Conservation (phyloP, 2,797 vertebrate genomes). For the Serranus cabrilla region DNA sequence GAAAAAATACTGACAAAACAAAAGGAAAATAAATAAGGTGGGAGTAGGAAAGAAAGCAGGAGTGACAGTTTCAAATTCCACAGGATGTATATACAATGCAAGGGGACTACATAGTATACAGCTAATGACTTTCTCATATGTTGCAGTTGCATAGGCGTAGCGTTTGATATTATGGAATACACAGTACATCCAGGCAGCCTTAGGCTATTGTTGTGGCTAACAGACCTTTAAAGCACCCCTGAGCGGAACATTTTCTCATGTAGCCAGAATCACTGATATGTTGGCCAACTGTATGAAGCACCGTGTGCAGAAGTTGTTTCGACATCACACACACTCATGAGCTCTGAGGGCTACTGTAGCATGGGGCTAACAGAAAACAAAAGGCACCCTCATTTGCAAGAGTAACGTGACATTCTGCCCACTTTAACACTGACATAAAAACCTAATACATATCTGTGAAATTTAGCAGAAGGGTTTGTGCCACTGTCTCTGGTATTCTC, state of each 20-base stretch:
- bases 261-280: slow-evolving; percentile 50
- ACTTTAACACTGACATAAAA: slow-evolving; percentile 83
- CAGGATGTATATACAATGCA: slow-evolving; percentile 76
- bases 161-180: slow-evolving; percentile 57
- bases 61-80: slow-evolving; percentile 70
- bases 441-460: slow-evolving; percentile 84
- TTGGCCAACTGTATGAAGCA: slow-evolving; percentile 77
- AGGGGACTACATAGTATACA: slow-evolving; percentile 63
- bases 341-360: slow-evolving; percentile 32
- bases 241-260: slow-evolving; percentile 40
- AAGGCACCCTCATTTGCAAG: slow-evolving; percentile 62
- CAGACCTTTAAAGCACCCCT: slow-evolving; percentile 34
- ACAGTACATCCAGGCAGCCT: slow-evolving; percentile 53
- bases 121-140: slow-evolving; percentile 66
- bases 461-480: slow-evolving; percentile 83
- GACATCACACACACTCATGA: slow-evolving; percentile 44
- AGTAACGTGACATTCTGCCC: slow-evolving; percentile 79
- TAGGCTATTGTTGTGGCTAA: slow-evolving; percentile 45
- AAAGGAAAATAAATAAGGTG: slow-evolving; percentile 40
- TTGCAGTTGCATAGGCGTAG: slow-evolving; percentile 71
- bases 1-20: slow-evolving; percentile 46
- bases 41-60: slow-evolving; percentile 45
- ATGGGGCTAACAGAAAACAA: slow-evolving; percentile 22
- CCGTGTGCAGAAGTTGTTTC: slow-evolving; percentile 73
- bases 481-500: slow-evolving; percentile 81